phyloP scores from a whole-genome alignment of 2,888 invertebrate genomes.

The Microplitis manilae region DNA sequence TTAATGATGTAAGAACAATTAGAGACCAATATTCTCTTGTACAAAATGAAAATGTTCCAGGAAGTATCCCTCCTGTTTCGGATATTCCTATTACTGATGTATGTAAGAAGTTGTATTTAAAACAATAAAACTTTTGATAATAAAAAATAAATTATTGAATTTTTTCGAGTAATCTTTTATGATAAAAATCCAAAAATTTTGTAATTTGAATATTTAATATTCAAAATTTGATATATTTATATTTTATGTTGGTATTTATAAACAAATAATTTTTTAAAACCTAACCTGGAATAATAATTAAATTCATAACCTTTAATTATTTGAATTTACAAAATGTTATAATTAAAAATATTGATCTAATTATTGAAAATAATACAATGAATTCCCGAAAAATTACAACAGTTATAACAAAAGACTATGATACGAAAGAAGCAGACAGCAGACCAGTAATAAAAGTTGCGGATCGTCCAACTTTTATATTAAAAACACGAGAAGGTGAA shows the following conservation, averaged over 20 bases:
- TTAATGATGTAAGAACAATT: slow-evolving; percentile 79
- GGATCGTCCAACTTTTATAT: slow-evolving; percentile 77
- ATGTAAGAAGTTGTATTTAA: slow-evolving; percentile 75
- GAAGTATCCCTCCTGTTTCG: slow-evolving; percentile 76
- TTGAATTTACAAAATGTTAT: neutral
- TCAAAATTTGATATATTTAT: too few relatives aligned
- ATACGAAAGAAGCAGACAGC: slow-evolving; percentile 61
- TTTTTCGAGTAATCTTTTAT: too few relatives aligned
- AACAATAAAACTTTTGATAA: slow-evolving; percentile 46
- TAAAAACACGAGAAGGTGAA: slow-evolving; percentile 79
- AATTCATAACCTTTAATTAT: slow-evolving; percentile 14
- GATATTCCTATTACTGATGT: slow-evolving; percentile 82
- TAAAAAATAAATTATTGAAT: neutral
- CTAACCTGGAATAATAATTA: neutral
- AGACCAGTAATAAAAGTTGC: slow-evolving; percentile 63
- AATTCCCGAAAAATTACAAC: slow-evolving; percentile 60
- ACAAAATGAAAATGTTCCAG: slow-evolving; percentile 60
- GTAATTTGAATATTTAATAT: too few relatives aligned
- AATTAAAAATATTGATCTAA: neutral
- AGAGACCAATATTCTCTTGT: slow-evolving; percentile 74
- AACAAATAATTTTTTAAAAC: neutral
- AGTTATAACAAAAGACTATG: slow-evolving; percentile 60
- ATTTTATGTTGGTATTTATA: too few relatives aligned
- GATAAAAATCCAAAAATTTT: too few relatives aligned
- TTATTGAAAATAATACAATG: slow-evolving; percentile 48